Evolutionary conservation across 2,113 vertebrate genomes (phyloP).

Genomic region (Myxocyprinus asiaticus): DNA sequence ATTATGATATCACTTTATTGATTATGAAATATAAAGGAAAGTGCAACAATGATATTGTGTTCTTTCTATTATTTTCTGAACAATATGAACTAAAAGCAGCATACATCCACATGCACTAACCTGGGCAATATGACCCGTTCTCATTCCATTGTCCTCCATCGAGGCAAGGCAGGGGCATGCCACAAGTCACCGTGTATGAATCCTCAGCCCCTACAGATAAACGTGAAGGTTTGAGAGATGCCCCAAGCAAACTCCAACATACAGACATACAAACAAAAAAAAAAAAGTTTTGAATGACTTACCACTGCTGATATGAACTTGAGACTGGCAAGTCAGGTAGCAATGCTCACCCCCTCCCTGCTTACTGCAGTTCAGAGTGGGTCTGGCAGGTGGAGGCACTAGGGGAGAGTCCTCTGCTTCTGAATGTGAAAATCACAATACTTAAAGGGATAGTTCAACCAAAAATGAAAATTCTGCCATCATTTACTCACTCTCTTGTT

Average conservation of each 20-base stretch:
- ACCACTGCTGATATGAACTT: conserved; percentile 88
- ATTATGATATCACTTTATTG: no score
- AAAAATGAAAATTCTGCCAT: no score
- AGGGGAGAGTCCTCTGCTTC: conserved; percentile 81
- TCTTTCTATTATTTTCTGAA: neutral
- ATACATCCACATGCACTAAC: conserved; percentile 62
- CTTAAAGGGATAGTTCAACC: conserved; percentile 61
- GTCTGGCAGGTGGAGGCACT: conserved; percentile 70
- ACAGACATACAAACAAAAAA: neutral
- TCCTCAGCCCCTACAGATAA: conserved; percentile 73
- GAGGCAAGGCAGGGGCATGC: conserved; percentile 75
- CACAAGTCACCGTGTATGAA: conserved; percentile 84
- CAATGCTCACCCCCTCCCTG: conserved; percentile 88
- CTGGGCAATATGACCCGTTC: conserved; percentile 71
- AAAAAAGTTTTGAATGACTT: conserved; percentile 65
- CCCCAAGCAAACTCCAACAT: neutral
- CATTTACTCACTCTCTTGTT: no score
- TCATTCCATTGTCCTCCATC: conserved; percentile 72
- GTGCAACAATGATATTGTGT: no score
- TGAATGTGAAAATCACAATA: conserved; percentile 82
- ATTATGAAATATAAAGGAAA: no score
- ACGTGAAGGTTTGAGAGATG: conserved; percentile 1
- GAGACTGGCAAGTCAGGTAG: conserved; percentile 88
- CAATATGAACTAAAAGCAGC: neutral
- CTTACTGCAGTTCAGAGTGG: conserved; percentile 87